These are phyloP conservation scores for Arion vulgaris DNA, from an alignment of 1,140 invertebrate species.

Conservation along the genomic window DNA sequence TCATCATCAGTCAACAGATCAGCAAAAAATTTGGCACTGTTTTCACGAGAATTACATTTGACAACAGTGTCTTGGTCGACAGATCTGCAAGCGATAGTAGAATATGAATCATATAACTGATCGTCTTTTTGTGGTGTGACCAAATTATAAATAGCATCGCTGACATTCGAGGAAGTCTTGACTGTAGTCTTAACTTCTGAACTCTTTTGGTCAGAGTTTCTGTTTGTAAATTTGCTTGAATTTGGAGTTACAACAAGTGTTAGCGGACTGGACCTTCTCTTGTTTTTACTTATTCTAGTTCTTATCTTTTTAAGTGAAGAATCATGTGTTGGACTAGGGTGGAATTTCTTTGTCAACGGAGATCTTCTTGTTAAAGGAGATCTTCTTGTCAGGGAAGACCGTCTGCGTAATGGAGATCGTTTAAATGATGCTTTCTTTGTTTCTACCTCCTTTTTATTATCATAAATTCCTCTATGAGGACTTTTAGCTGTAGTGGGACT, in stretches of 20 bases:
- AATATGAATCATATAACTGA: neutral
- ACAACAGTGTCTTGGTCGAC: neutral
- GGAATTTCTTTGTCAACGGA: neutral
- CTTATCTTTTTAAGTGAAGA: neutral
- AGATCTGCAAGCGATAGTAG: neutral
- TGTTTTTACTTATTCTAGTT: neutral
- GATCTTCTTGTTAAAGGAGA: neutral
- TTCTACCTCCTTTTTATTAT: neutral
- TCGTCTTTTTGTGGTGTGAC: conserved; percentile 15
- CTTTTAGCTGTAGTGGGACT: neutral
- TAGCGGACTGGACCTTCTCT: neutral
- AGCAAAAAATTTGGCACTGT: neutral
- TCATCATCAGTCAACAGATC: neutral
- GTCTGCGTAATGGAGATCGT: neutral
- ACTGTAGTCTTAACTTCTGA: neutral
- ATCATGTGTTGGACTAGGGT: neutral
- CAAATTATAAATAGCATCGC: neutral
- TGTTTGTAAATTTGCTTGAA: neutral
- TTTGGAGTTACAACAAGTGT: neutral
- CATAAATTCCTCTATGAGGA: neutral
- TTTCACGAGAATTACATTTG: neutral
- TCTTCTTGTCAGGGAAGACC: neutral
- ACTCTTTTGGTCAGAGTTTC: neutral
- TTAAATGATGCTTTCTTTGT: neutral
- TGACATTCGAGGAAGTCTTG: neutral